These are phyloP conservation scores for Deilephila elpenor DNA, from an alignment of 2,888 invertebrate species.

Conservation along the genomic window DNA sequence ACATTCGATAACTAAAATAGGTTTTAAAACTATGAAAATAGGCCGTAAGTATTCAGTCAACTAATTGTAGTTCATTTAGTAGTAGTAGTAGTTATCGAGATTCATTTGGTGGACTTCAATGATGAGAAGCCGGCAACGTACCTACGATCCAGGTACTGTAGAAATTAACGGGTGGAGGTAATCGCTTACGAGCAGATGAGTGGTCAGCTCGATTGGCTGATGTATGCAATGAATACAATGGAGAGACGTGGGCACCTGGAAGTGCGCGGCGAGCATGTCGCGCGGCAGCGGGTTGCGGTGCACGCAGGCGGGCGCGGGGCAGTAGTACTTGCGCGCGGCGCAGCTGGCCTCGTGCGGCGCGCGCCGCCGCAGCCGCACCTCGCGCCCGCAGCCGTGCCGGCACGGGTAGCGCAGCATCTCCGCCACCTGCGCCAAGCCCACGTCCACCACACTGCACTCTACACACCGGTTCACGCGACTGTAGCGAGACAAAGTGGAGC, in stretches of 20 bases:
- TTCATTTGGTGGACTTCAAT: too few relatives aligned
- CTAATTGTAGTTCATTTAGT: too few relatives aligned
- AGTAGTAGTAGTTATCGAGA: too few relatives aligned
- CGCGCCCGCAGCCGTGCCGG: slow-evolving; percentile 80
- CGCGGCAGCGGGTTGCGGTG: slow-evolving; percentile 54
- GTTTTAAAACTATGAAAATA: too few relatives aligned
- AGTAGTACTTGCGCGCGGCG: slow-evolving; percentile 73
- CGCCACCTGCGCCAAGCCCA: slow-evolving; percentile 64
- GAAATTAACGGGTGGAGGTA: background rate
- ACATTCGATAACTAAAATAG: too few relatives aligned
- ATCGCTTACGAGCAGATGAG: too few relatives aligned
- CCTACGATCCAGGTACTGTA: background rate
- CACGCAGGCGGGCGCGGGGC: slow-evolving; percentile 73
- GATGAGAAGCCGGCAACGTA: too few relatives aligned
- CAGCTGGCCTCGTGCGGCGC: slow-evolving; percentile 78
- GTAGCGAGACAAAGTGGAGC: too few relatives aligned
- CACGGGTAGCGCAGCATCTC: slow-evolving; percentile 83
- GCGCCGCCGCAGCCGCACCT: slow-evolving; percentile 73
- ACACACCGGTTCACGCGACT: background rate
- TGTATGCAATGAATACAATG: too few relatives aligned
- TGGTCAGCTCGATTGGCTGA: too few relatives aligned
- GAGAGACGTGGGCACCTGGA: slow-evolving; percentile 45
- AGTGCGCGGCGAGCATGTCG: slow-evolving; percentile 52
- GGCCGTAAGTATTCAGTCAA: too few relatives aligned
- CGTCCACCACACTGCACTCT: background rate